Base-by-base conservation (phyloP, 2,888 invertebrate species). In the Spodoptera littoralis region DNA sequence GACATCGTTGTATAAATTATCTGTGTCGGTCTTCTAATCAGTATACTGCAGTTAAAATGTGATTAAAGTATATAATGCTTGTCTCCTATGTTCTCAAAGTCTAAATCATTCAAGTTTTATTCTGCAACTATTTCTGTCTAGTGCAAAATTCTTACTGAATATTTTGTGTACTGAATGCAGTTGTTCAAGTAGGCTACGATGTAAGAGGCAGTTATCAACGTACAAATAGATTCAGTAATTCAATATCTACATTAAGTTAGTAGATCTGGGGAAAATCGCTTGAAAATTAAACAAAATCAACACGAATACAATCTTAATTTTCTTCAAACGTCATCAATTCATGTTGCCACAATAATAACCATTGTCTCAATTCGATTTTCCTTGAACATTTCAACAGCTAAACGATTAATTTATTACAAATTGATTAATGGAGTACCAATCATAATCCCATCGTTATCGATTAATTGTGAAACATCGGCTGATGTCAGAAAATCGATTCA, bases 401-500 rank as follows among this genome's bases (percentile, higher is more conserved):
- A 70, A 61, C 51, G 45, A 74, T 62, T 62, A 36, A 63, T 36
- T 45, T 44, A 51, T 45, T 55, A 46, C 53, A 52, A 73, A 57
- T 27, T 63, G 13, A 54, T 60, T 54, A 59, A 60, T 58, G 30
- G 55, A 60, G 55, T 43, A 9, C 8, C 24, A 48, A 27, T 50
- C 36, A 43, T 24, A 57, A 55, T 58, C 27, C 13, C 41, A 52
- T 67, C 41, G 22, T 61, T 60, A 44, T 36, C 18, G 9, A 53
- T 2, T 57, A 42, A 65, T 65, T 60, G 41, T 22, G 47, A 65
- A 73, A 65, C 51, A 67, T 60, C 52, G 48, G 50, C 5, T 45
- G 50, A 63, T 42, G 60, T 60, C 64, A 68, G 53, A n/a, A 47
- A 58, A 68, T 45, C 46, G 48, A 60, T 75, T 69, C 45, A 50